These are phyloP conservation scores for Anastatus disparis DNA, from an alignment of 1,140 invertebrate species.

Conservation along the genomic window DNA sequence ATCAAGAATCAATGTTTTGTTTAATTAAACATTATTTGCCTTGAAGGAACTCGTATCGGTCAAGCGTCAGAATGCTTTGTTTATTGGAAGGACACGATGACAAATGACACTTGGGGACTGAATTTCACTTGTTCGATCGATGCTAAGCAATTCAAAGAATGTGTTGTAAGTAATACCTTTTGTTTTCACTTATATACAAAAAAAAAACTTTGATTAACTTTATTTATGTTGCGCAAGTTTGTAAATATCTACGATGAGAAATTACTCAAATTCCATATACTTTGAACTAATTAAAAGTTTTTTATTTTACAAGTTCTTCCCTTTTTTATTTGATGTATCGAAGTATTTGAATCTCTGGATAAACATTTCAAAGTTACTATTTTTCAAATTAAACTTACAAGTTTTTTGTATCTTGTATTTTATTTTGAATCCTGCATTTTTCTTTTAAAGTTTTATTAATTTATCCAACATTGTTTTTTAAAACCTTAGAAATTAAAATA, in stretches of 20 bases:
- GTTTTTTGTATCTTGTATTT: no score
- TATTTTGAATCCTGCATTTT: no score
- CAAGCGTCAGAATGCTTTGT: slow-evolving; percentile 98
- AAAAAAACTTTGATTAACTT: background rate
- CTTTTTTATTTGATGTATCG: no score
- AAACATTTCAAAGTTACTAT: no score
- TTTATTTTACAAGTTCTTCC: no score
- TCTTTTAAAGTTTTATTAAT: no score
- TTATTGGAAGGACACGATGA: slow-evolving; percentile 97
- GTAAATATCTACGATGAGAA: background rate
- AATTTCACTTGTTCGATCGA: slow-evolving; percentile 97
- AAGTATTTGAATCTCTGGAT: no score
- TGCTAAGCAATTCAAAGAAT: slow-evolving; percentile 96
- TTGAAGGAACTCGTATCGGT: slow-evolving; percentile 91
- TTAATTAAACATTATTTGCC: background rate
- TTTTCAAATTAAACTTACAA: no score
- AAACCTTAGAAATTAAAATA: no score
- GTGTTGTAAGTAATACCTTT: slow-evolving; percentile 85
- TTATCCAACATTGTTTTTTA: no score
- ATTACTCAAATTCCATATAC: slow-evolving; percentile 1
- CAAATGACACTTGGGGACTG: slow-evolving; percentile 97
- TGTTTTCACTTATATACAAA: no score
- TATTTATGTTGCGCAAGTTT: background rate
- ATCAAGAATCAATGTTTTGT: no score
- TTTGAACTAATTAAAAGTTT: background rate